Evolutionary conservation across 2,888 invertebrate species (phyloP).

Genomic region (Diarsia mendica): DNA sequence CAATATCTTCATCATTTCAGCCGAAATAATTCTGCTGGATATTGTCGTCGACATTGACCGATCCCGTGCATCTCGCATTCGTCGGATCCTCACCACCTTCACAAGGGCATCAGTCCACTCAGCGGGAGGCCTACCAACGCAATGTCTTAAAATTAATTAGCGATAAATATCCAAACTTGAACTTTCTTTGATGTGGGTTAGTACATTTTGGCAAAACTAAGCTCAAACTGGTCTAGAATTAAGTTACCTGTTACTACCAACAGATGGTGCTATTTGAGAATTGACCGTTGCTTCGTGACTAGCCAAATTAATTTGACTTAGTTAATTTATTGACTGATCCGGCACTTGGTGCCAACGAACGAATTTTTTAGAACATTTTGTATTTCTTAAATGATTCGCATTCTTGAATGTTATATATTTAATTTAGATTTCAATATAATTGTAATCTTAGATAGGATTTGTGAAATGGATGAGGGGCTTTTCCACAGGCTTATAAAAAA

Average conservation of each 20-base stretch:
- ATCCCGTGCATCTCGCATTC: too few relatives aligned
- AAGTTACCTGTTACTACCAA: constrained; percentile 47
- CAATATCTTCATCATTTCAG: background rate
- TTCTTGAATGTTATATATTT: constrained; percentile 41
- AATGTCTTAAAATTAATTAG: too few relatives aligned
- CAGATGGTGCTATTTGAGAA: constrained; percentile 59
- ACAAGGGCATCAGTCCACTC: too few relatives aligned
- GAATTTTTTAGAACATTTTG: constrained; percentile 70
- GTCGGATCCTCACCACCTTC: too few relatives aligned
- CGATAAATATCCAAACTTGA: background rate
- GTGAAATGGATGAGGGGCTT: constrained; percentile 55
- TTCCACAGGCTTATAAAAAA: constrained; percentile 40
- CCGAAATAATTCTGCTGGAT: background rate
- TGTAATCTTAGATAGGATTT: constrained; percentile 60
- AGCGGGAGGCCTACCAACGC: too few relatives aligned
- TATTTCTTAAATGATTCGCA: constrained; percentile 53
- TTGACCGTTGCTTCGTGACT: constrained; percentile 44
- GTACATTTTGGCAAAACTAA: background rate
- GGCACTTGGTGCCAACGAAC: constrained; percentile 68
- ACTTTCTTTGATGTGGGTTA: background rate
- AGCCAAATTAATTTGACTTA: constrained; percentile 41
- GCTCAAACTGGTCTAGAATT: constrained; percentile 36
- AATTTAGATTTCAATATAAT: constrained; percentile 54
- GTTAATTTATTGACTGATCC: constrained; percentile 63
- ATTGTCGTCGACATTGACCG: too few relatives aligned